phyloP scores from a whole-genome alignment of 2,888 invertebrate genomes.

The Clusia tigrina region DNA sequence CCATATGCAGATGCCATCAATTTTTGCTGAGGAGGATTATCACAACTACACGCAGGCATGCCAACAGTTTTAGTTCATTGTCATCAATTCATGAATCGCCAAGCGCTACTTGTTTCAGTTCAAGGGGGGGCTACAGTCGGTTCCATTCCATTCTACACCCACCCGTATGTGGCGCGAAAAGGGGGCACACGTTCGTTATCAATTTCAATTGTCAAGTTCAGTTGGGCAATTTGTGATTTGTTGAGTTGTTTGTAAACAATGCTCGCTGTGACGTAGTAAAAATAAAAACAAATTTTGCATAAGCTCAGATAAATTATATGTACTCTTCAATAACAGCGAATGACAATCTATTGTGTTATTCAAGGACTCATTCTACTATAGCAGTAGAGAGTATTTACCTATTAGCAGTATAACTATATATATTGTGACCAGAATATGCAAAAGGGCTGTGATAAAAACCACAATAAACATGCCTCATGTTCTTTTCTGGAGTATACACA shows the following conservation, averaged over 20 bases:
- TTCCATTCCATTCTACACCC: too few species aligned
- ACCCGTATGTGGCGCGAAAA: too few species aligned
- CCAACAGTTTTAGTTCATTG: constrained; percentile 34
- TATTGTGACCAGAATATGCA: too few species aligned
- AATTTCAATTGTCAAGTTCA: constrained; percentile 42
- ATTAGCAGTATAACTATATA: too few species aligned
- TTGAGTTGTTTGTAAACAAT: constrained; percentile 33
- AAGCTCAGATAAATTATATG: too few species aligned
- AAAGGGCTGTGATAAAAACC: too few species aligned
- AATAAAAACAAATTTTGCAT: too few species aligned
- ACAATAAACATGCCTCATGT: too few species aligned
- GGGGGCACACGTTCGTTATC: constrained; percentile 31
- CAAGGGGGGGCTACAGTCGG: not conserved
- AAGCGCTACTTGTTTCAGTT: not conserved
- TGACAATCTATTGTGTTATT: too few species aligned
- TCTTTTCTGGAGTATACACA: too few species aligned
- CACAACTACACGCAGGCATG: not conserved
- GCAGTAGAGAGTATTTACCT: too few species aligned
- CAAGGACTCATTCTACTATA: too few species aligned
- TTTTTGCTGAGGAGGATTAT: not conserved
- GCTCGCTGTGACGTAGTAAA: not conserved
- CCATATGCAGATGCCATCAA: constrained; percentile 3
- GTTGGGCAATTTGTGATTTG: constrained; percentile 33
- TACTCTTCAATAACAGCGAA: not conserved
- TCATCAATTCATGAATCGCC: constrained; percentile 12